Conservation (phyloP, 2,113 vertebrate species). For the Ictidomys tridecemlineatus region DNA sequence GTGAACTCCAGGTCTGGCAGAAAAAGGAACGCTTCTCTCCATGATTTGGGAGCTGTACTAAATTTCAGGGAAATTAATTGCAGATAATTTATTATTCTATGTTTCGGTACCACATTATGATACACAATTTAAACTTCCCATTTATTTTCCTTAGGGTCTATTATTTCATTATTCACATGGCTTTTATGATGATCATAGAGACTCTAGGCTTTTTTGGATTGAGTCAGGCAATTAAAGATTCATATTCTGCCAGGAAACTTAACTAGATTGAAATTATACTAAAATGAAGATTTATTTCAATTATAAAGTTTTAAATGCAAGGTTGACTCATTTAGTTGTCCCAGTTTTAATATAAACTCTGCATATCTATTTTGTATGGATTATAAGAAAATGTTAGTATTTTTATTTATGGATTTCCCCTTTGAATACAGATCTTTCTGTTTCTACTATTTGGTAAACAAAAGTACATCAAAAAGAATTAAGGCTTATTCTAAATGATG, state of each 20-base stretch:
- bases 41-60: neutral
- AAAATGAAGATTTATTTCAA: constrained; percentile 18
- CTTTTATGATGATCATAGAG: neutral
- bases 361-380: neutral
- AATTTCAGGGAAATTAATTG: constrained; percentile 5
- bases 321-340: neutral
- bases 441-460: constrained; percentile 35
- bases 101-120: neutral
- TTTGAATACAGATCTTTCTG: neutral
- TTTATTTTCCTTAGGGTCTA: neutral
- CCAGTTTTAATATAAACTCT: neutral
- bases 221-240: neutral
- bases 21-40: constrained; percentile 6
- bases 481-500: constrained; percentile 3
- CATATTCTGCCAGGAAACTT: constrained; percentile 1
- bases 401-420: neutral
- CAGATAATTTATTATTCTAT: neutral
- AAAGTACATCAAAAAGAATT: neutral
- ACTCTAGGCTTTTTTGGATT: neutral
- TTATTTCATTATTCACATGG: neutral
- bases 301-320: neutral
- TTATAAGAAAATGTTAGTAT: neutral
- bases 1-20: neutral
- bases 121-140: neutral
- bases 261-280: neutral